Base-by-base conservation (phyloP, 2,888 invertebrate genomes). In the Drosophila pseudotalamancana region DNA sequence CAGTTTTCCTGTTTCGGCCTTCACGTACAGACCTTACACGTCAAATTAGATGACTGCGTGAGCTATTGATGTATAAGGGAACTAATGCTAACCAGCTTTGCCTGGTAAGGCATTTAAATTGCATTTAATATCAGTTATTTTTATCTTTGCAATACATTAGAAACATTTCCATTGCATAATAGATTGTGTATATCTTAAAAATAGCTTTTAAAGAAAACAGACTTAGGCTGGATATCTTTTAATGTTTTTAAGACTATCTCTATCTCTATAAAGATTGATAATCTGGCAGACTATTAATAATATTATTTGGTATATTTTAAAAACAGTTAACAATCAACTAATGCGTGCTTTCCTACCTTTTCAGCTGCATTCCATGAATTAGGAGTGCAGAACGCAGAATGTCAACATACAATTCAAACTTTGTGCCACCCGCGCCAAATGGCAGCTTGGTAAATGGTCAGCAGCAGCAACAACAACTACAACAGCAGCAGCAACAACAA, bases 371-470 rank as follows among this genome's bases (percentile, higher is more conserved):
- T 72, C 39, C 69, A 81, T 81, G 81, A 86, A 74, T 72, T 77
- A 76, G 48, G 46, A 48, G 32, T 42, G 32, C 18, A 34, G 4
- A 16, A 11, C 11, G 18, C 32, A 87, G 60, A 46, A 87, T 87
- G 83, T 84, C 83, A 31, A 62, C 74, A 19, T 78, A 81, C 31
- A 87, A 84, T 65, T 54, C 83, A 27, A 87, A 82, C 50, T 68
- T 57, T 32, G 49, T 68, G 63, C 82, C 65, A 56, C 29, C 55
- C 23, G 35, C 60, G n/a, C 19, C 59, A 31, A 56, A 77, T 72
- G 60, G 79, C 69, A 76, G 73, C 67, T 55, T 86, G 64, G 64
- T 80, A 1, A 89, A 89, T 72, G 89, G 89, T 23, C 81, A 82
- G 45, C 75, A 43, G 19, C 65, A 50, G n/a, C 59, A 18, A 16